A percentile compares a stretch with the other conserved stretches of the same genome.
These are phyloP conservation scores for Diplolepis rosae DNA, from an alignment of 2,888 invertebrate genomes.

Conservation along the genomic window DNA sequence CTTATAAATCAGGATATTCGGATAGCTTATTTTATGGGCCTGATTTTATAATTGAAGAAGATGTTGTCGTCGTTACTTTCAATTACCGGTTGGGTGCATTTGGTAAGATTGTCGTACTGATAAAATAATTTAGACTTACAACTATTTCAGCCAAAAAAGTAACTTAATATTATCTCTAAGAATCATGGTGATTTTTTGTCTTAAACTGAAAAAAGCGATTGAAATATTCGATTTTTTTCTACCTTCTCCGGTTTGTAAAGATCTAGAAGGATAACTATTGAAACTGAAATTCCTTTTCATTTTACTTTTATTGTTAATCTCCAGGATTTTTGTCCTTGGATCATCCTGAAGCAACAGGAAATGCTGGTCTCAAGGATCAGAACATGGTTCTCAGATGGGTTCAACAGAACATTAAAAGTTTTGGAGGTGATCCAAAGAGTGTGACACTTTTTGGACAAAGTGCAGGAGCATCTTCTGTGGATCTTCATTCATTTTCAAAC, in stretches of 20 bases:
- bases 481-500: conserved; percentile 51
- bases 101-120: conserved; percentile 45
- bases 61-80: conserved; percentile 53
- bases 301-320: too few relatives aligned
- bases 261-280: too few relatives aligned
- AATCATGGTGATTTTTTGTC: too few relatives aligned
- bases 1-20: conserved; percentile 42
- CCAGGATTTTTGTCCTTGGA: conserved; percentile 54
- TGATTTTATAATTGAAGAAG: conserved; percentile 55
- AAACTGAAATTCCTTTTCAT: too few relatives aligned
- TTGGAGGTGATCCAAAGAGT: conserved; percentile 75
- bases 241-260: too few relatives aligned
- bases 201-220: too few relatives aligned
- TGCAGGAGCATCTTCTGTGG: conserved; percentile 72
- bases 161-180: too few relatives aligned
- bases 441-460: conserved; percentile 77
- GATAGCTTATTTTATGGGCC: conserved; percentile 48
- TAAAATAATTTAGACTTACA: conserved; percentile 17
- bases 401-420: conserved; percentile 74
- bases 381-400: conserved; percentile 76
- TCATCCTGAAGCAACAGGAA: conserved; percentile 54
- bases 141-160: too few relatives aligned
- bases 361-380: conserved; percentile 73
- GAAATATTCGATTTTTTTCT: too few relatives aligned
- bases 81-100: conserved; percentile 58